A percentile compares a stretch with the other conserved stretches of the same genome.
Evolutionary conservation across 2,888 invertebrate species (phyloP).

Genomic region (Didymodactylos carnosus): DNA sequence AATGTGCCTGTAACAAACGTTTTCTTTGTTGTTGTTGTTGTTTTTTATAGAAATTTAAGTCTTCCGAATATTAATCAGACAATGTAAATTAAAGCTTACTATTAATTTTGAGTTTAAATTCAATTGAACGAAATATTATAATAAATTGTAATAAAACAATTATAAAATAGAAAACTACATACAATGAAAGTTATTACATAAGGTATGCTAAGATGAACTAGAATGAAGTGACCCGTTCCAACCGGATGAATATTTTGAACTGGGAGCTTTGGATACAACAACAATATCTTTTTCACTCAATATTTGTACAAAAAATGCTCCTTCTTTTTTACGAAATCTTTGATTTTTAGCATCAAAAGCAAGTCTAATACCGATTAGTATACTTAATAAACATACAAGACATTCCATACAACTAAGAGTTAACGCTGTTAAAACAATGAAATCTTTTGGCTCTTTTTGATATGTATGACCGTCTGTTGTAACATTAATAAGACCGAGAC

Average conservation of each 20-base stretch:
- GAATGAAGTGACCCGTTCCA: too few species aligned
- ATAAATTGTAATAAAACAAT: too few species aligned
- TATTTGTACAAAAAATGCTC: conserved; percentile 34
- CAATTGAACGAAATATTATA: too few species aligned
- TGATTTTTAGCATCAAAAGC: conserved; percentile 32
- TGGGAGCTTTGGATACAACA: conserved; percentile 20
- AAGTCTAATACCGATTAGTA: conserved; percentile 29
- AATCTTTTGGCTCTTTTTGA: conserved; percentile 32
- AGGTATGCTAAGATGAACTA: too few species aligned
- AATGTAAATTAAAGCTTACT: too few species aligned
- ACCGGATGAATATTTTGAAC: background rate
- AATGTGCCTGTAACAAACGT: too few species aligned
- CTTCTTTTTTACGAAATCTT: conserved; percentile 28
- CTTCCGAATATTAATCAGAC: too few species aligned
- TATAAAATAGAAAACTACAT: too few species aligned
- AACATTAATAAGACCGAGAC: conserved; percentile 35
- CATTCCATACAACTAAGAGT: conserved; percentile 28
- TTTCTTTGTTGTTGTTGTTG: too few species aligned
- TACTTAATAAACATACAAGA: conserved; percentile 29
- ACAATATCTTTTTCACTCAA: conserved; percentile 34
- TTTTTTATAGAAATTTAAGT: too few species aligned
- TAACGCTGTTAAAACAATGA: conserved; percentile 29
- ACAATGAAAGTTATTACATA: too few species aligned
- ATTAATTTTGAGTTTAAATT: too few species aligned
- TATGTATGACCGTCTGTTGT: conserved; percentile 34